Evolutionary conservation across 2,113 vertebrate genomes (phyloP).

Genomic region (Hyperopisus bebe): DNA sequence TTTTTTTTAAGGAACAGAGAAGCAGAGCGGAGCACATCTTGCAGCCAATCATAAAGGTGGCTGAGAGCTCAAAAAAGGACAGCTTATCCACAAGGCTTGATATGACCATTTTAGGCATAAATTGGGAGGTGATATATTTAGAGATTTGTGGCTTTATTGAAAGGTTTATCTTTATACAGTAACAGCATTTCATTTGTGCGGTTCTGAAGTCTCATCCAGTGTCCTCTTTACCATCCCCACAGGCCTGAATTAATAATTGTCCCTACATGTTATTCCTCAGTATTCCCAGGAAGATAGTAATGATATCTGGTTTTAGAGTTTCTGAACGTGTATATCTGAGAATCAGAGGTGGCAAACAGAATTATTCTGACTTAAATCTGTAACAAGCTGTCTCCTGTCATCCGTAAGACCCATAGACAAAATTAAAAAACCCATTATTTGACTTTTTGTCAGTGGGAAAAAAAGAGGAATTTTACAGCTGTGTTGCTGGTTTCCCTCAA

Average conservation of each 20-base stretch:
- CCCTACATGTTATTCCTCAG: slow-evolving; percentile 3
- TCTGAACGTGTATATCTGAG: not conserved
- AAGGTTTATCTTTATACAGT: not conserved
- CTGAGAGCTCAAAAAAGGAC: not conserved
- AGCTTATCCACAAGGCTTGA: not conserved
- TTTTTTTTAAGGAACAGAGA: not conserved
- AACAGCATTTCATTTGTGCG: slow-evolving; percentile 4
- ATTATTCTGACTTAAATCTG: not conserved
- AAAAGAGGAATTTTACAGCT: not conserved
- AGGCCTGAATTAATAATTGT: not conserved
- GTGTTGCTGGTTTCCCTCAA: not conserved
- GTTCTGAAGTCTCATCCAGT: not conserved
- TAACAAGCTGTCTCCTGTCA: not conserved
- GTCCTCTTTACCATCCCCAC: not conserved
- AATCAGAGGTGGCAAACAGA: not conserved
- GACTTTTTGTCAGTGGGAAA: not conserved
- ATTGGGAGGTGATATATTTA: not conserved
- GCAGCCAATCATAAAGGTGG: not conserved
- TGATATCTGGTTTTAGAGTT: not conserved
- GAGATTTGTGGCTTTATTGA: slow-evolving; percentile 9
- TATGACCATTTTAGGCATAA: not conserved
- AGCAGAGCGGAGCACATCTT: not conserved
- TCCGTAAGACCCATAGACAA: not conserved
- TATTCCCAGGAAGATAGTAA: slow-evolving; percentile 2
- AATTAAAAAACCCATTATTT: not conserved